These are phyloP conservation scores for Eucidaris tribuloides DNA, from an alignment of 35 echinoderm and acorn worm genomes.

Conservation along the genomic window DNA sequence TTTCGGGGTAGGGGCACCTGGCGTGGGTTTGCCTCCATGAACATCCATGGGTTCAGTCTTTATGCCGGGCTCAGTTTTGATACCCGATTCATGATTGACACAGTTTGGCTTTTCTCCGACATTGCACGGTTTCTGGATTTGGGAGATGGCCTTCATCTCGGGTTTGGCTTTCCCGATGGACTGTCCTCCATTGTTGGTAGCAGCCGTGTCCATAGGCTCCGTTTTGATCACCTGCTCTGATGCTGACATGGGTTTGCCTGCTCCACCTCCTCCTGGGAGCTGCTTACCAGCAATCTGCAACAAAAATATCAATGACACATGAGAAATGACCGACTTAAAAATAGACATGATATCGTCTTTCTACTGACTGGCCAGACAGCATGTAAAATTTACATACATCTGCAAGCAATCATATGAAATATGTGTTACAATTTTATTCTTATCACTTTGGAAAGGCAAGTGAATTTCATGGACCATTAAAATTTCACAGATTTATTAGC, in stretches of 20 bases:
- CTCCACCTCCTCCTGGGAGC: background rate
- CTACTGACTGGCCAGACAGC: too few species aligned
- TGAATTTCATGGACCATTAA: background rate
- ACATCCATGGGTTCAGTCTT: constrained; percentile 45
- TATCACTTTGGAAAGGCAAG: background rate
- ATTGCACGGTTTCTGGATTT: background rate
- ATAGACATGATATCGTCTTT: too few species aligned
- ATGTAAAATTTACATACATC: background rate
- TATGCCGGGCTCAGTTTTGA: background rate
- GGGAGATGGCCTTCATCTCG: background rate
- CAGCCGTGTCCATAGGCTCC: constrained; percentile 1
- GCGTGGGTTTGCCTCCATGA: background rate
- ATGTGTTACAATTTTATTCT: background rate
- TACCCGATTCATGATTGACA: too few species aligned
- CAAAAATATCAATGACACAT: background rate
- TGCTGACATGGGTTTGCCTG: background rate
- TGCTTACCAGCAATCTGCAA: constrained; percentile 6
- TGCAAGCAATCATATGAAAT: background rate
- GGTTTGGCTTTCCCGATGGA: background rate
- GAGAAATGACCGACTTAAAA: background rate
- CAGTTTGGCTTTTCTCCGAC: constrained; percentile 7
- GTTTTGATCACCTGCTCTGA: background rate
- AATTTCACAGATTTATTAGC: too few species aligned
- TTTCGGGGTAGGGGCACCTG: background rate
- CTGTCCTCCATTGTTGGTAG: background rate